phyloP scores from a whole-genome alignment of 2,797 vertebrate species.

The Peromyscus nudipes region DNA sequence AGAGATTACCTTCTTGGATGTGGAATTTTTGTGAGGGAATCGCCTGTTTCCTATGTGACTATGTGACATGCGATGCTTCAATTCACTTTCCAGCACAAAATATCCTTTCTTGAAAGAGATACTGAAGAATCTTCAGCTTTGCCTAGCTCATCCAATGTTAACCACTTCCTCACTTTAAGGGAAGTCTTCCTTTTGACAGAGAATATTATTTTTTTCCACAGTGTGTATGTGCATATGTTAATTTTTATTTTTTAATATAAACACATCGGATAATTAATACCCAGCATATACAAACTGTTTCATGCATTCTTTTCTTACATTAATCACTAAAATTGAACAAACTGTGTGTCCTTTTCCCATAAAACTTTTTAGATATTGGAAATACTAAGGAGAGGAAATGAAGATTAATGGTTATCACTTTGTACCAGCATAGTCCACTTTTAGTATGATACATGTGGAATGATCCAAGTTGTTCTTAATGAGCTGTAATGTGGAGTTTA shows the following conservation, averaged over 20 bases:
- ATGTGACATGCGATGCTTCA: neutral
- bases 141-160: neutral
- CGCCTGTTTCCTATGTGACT: neutral
- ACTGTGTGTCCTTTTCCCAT: conserved; percentile 14
- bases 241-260: neutral
- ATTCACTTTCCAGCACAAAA: neutral
- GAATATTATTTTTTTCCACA: neutral
- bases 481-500: conserved; percentile 61
- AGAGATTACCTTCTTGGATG: neutral
- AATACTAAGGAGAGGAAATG: neutral
- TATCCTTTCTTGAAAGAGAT: neutral
- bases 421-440: neutral
- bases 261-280: neutral
- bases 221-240: neutral
- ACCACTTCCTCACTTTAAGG: neutral
- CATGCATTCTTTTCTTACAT: neutral
- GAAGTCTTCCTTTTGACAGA: neutral
- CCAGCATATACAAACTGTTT: neutral
- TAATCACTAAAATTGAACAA: neutral
- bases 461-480: conserved; percentile 62
- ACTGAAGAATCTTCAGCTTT: neutral
- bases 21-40: neutral
- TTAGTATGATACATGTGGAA: neutral
- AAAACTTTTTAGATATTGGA: neutral
- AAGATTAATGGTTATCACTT: neutral